phyloP scores from a whole-genome alignment of 2,113 vertebrate genomes.

The Paradisaea rubra region DNA sequence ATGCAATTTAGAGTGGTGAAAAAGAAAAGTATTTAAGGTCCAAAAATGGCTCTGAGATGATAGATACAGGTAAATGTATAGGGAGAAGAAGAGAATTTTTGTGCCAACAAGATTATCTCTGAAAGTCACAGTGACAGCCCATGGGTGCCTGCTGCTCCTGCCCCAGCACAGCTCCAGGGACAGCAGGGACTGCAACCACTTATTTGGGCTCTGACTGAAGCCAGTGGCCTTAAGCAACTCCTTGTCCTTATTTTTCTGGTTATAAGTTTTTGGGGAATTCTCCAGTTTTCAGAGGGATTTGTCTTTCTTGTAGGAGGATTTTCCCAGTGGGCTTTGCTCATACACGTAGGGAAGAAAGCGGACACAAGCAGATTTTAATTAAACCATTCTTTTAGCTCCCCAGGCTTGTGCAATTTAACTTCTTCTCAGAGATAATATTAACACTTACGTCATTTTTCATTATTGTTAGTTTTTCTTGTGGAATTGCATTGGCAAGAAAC shows the following conservation, averaged over 20 bases:
- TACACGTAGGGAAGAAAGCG: neutral
- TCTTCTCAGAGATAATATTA: constrained; percentile 40
- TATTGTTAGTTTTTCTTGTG: neutral
- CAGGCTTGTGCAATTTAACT: neutral
- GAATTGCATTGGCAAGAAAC: neutral
- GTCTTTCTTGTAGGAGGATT: neutral
- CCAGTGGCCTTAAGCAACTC: neutral
- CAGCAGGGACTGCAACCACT: neutral
- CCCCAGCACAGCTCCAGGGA: neutral
- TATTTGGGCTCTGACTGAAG: neutral
- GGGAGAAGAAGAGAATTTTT: neutral
- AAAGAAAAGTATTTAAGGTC: neutral
- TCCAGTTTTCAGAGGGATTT: neutral
- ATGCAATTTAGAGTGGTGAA: neutral
- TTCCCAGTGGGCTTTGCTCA: neutral
- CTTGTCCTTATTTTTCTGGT: neutral
- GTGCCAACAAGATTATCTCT: neutral
- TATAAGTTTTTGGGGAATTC: neutral
- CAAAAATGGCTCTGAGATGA: neutral
- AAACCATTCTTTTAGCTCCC: constrained; percentile 28
- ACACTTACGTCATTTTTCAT: neutral
- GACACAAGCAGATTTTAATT: constrained; percentile 41
- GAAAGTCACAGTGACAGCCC: neutral
- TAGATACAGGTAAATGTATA: neutral
- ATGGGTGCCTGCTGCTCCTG: neutral